Conservation (phyloP, 1,140 invertebrate species). For the Drosophila repletoides region DNA sequence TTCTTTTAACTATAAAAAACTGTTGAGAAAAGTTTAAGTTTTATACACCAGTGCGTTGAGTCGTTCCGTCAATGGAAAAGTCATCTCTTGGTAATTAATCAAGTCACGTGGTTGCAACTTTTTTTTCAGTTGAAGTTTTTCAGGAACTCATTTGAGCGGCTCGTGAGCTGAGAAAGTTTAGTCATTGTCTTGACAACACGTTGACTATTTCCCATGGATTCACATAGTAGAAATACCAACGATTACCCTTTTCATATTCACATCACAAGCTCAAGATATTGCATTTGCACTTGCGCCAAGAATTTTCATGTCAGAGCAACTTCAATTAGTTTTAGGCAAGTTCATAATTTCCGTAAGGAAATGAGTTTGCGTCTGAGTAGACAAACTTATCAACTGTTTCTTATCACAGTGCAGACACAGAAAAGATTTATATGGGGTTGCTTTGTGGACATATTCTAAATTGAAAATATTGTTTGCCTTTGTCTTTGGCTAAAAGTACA, state of each 20-base stretch:
- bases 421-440: not conserved
- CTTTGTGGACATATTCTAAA: not conserved
- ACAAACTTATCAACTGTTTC: not conserved
- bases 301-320: not conserved
- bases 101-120: not conserved
- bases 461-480: not conserved
- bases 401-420: not conserved
- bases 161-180: not conserved
- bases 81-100: slow-evolving; percentile 1
- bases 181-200: slow-evolving; percentile 6
- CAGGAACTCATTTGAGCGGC: not conserved
- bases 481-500: not conserved
- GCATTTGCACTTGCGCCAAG: not conserved
- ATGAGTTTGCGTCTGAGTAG: slow-evolving; percentile 6
- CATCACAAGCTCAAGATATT: not conserved
- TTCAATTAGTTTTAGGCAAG: slow-evolving; percentile 14
- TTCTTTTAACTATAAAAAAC: not conserved
- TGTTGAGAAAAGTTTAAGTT: not conserved
- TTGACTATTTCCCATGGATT: not conserved
- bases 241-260: not conserved
- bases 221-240: not conserved
- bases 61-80: not conserved
- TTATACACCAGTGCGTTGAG: not conserved
- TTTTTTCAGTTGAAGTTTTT: not conserved
- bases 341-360: slow-evolving; percentile 52